phyloP scores from a whole-genome alignment of 1,140 invertebrate species.

The Bombus confusus region DNA sequence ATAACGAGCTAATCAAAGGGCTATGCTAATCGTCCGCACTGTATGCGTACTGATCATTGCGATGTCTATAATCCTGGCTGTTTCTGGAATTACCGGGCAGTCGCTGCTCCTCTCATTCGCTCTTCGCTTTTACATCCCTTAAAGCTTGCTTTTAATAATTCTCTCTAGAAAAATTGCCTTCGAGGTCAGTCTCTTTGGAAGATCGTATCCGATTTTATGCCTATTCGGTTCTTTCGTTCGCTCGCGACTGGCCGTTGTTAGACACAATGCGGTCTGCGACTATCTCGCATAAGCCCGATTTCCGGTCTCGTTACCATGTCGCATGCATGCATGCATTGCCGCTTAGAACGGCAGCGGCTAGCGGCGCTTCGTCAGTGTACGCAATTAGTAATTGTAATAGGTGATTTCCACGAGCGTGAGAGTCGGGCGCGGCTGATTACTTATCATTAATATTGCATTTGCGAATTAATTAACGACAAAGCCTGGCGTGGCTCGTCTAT shows the following conservation, averaged over 20 bases:
- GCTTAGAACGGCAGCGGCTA: slow-evolving; percentile 30
- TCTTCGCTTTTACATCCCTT: background rate
- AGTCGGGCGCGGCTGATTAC: slow-evolving; percentile 75
- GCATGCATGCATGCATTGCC: slow-evolving; percentile 22
- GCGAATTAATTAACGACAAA: slow-evolving; percentile 79
- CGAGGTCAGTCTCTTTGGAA: background rate
- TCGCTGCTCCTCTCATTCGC: too few species aligned
- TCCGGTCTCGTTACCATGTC: slow-evolving; percentile 40
- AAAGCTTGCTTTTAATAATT: too few species aligned
- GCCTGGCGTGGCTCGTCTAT: slow-evolving; percentile 63
- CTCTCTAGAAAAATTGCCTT: too few species aligned
- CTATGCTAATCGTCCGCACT: slow-evolving; percentile 53
- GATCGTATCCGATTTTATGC: background rate
- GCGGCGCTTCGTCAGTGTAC: slow-evolving; percentile 35
- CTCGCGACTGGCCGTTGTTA: background rate
- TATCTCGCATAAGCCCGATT: slow-evolving; percentile 27
- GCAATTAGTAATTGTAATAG: slow-evolving; percentile 78
- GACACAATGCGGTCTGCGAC: background rate
- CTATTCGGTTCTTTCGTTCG: background rate
- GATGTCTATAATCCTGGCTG: slow-evolving; percentile 25
- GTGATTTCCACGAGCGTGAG: slow-evolving; percentile 66
- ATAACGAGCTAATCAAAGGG: slow-evolving; percentile 62
- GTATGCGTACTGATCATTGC: slow-evolving; percentile 29
- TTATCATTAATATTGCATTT: slow-evolving; percentile 80
- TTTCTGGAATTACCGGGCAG: slow-evolving; percentile 4